Evolutionary conservation across 2,113 vertebrate species (phyloP).

Genomic region (Serinus canaria): DNA sequence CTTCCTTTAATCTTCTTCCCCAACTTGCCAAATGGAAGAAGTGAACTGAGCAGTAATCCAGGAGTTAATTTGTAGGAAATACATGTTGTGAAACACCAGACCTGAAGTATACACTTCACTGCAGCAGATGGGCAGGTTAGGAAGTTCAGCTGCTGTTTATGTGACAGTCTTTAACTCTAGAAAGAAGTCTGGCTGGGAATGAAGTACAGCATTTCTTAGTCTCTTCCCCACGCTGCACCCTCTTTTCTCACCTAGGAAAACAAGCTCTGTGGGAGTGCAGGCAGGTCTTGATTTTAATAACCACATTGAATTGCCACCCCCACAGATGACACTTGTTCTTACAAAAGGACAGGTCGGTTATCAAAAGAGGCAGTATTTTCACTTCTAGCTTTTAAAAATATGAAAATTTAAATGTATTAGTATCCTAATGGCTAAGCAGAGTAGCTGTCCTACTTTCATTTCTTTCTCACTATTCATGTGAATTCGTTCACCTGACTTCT

Average conservation of each 20-base stretch:
- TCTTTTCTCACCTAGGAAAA: neutral
- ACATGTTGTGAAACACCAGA: neutral
- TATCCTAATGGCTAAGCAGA: neutral
- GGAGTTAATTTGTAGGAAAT: neutral
- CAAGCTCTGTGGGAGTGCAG: neutral
- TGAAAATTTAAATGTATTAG: neutral
- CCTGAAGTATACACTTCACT: neutral
- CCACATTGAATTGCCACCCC: neutral
- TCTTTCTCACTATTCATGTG: neutral
- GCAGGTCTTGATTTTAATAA: neutral
- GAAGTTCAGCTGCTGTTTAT: neutral
- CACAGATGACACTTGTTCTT: neutral
- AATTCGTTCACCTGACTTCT: neutral
- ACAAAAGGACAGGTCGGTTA: neutral
- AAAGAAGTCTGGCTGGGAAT: neutral
- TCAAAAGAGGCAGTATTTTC: neutral
- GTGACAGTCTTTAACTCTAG: neutral
- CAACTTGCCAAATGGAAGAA: neutral
- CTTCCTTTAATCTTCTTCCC: neutral
- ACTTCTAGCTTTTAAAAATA: neutral
- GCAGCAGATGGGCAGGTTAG: neutral
- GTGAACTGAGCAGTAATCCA: neutral
- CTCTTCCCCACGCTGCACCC: neutral
- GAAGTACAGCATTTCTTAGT: neutral
- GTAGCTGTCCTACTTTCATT: neutral